Conservation (phyloP, 2,113 vertebrate species). For the Marmota monax region DNA sequence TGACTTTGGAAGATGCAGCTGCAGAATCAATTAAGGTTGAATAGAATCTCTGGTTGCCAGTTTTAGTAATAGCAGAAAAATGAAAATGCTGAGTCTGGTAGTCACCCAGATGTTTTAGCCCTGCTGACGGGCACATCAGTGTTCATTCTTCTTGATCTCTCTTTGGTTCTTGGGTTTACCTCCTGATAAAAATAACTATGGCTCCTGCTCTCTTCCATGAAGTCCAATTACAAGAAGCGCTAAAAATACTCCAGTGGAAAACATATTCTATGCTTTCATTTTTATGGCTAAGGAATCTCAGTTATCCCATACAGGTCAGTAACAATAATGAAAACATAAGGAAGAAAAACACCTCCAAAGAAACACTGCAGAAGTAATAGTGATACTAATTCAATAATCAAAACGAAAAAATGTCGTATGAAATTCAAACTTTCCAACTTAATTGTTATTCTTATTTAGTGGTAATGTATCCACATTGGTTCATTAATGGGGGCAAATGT, state of each 20-base stretch:
- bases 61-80: slow-evolving; percentile 76
- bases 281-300: not conserved
- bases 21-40: slow-evolving; percentile 76
- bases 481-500: not conserved
- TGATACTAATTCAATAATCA: not conserved
- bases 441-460: not conserved
- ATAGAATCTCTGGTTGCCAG: slow-evolving; percentile 68
- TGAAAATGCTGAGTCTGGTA: slow-evolving; percentile 70
- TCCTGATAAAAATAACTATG: slow-evolving; percentile 5
- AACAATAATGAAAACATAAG: not conserved
- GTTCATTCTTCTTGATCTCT: slow-evolving; percentile 6
- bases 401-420: slow-evolving; percentile 4
- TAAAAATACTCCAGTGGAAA: not conserved
- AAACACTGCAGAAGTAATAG: not conserved
- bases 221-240: not conserved
- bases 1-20: slow-evolving; percentile 72
- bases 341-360: not conserved
- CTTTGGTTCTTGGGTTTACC: slow-evolving; percentile 59
- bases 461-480: not conserved
- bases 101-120: slow-evolving; percentile 69
- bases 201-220: not conserved
- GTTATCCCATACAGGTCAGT: not conserved
- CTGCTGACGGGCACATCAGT: slow-evolving; percentile 64
- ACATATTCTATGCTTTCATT: not conserved
- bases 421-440: slow-evolving; percentile 24